These are phyloP conservation scores for Sardinella longiceps DNA, from an alignment of 2,797 vertebrate species.

Conservation along the genomic window DNA sequence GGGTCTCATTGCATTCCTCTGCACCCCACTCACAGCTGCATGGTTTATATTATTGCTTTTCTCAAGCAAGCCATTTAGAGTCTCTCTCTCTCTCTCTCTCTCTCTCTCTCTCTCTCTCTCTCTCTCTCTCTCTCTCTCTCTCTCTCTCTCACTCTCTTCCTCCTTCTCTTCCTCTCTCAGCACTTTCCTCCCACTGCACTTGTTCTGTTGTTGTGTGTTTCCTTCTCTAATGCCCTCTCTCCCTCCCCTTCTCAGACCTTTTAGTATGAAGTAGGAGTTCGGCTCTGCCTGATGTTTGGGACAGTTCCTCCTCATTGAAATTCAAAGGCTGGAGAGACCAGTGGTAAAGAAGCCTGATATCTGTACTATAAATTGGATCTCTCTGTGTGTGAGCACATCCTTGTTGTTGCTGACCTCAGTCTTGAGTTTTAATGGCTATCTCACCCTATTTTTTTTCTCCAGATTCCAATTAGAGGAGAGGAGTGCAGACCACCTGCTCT, in stretches of 20 bases:
- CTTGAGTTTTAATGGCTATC: background rate
- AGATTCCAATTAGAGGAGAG: conserved; percentile 12
- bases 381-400: background rate
- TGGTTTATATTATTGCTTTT: conserved; percentile 26
- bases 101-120: no score
- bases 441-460: background rate
- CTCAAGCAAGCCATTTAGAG: conserved; percentile 44
- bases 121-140: no score
- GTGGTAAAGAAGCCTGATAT: background rate
- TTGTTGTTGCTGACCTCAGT: conserved; percentile 4
- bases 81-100: background rate
- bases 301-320: background rate
- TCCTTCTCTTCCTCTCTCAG: background rate
- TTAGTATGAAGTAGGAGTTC: background rate
- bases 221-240: background rate
- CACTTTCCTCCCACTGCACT: conserved; percentile 9
- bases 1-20: conserved; percentile 11
- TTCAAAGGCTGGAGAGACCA: background rate
- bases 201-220: conserved; percentile 18
- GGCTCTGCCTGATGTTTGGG: background rate
- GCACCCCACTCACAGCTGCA: conserved; percentile 3
- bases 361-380: background rate
- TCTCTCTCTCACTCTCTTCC: background rate
- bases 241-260: background rate
- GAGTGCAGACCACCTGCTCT: conserved; percentile 33